Evolutionary conservation across 2,113 vertebrate species (phyloP).

Genomic region (Psephotus haematonotus): DNA sequence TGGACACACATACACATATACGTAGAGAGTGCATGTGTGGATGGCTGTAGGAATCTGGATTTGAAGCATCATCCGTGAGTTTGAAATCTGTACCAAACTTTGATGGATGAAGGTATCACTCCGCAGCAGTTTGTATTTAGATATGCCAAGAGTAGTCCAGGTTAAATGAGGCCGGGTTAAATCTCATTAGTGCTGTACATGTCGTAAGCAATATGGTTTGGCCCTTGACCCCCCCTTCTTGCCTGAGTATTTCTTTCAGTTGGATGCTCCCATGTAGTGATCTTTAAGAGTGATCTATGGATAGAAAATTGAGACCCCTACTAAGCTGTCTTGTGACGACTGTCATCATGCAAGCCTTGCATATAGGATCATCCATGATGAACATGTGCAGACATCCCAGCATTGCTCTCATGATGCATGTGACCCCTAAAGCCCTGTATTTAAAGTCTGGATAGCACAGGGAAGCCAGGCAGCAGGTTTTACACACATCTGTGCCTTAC

Average conservation of each 20-base stretch:
- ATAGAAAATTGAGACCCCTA: neutral
- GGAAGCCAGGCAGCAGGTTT: neutral
- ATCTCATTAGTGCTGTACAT: neutral
- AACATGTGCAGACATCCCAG: neutral
- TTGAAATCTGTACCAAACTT: neutral
- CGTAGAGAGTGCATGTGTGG: neutral
- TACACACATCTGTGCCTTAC: neutral
- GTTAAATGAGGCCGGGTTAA: neutral
- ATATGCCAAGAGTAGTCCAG: neutral
- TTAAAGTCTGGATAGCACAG: neutral
- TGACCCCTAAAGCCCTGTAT: neutral
- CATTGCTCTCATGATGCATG: no score
- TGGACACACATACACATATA: accelerated
- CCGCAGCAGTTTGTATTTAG: neutral
- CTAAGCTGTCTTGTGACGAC: neutral
- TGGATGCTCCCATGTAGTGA: neutral
- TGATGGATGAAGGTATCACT: neutral
- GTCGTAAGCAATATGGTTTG: neutral
- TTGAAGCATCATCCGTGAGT: neutral
- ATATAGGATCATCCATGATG: neutral
- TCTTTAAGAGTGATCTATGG: neutral
- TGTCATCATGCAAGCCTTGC: accelerated
- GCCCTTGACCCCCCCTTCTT: neutral
- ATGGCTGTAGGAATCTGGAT: neutral
- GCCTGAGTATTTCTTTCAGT: neutral